Conservation (phyloP, 2,113 vertebrate genomes). For the Alligator mississippiensis region DNA sequence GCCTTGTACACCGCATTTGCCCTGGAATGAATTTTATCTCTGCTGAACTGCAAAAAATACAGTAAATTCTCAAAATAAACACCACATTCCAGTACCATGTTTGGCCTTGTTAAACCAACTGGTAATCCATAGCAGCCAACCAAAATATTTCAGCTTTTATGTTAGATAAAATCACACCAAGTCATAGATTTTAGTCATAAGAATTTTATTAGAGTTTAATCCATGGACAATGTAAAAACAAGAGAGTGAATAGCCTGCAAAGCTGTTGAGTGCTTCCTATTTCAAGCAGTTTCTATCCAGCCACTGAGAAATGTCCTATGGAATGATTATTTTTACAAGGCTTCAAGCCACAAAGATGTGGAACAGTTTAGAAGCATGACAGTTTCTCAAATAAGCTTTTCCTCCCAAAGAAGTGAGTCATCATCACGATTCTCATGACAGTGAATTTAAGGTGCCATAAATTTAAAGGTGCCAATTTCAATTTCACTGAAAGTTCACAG, state of each 20-base stretch:
- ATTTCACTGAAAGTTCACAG: constrained; percentile 18
- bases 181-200: constrained; percentile 31
- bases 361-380: constrained; percentile 3
- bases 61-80: background rate
- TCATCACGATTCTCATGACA: constrained; percentile 51
- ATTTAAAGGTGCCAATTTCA: constrained; percentile 55
- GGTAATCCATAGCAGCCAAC: background rate
- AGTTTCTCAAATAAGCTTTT: background rate
- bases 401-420: background rate
- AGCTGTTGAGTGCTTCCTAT: constrained; percentile 39
- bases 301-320: constrained; percentile 18
- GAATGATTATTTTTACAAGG: background rate
- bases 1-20: background rate
- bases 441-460: constrained; percentile 24
- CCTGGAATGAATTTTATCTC: rapidly evolving
- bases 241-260: background rate
- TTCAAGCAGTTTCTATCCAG: constrained; percentile 44
- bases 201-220: constrained; percentile 40
- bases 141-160: constrained; percentile 35
- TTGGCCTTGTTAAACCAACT: constrained; percentile 39
- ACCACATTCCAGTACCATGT: background rate
- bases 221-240: constrained; percentile 21
- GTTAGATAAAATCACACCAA: constrained; percentile 1
- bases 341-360: background rate
- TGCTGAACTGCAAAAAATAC: background rate